Evolutionary conservation across 2,888 invertebrate species (phyloP).

Genomic region (Eueremaeus valkanovi): DNA sequence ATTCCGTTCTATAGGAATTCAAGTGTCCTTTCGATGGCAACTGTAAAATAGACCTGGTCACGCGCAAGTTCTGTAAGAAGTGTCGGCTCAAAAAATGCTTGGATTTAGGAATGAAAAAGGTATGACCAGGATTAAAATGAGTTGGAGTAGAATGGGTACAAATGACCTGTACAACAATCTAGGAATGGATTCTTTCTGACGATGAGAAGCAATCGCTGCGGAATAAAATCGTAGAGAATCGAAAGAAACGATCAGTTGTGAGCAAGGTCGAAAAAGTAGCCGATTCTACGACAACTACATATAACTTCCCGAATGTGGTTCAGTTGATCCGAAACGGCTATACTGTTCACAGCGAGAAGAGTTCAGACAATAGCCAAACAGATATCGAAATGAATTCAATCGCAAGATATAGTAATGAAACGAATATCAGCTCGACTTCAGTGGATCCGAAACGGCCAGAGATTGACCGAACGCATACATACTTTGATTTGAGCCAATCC

Average conservation of each 20-base stretch:
- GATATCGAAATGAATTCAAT: background rate
- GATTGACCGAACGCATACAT: background rate
- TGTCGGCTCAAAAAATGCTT: slow-evolving; percentile 92
- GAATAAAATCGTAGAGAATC: slow-evolving; percentile 71
- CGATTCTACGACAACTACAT: no score
- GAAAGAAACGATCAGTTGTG: slow-evolving; percentile 1
- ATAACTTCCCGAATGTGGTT: no score
- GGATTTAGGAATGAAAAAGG: slow-evolving; percentile 87
- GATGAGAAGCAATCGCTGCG: slow-evolving; percentile 82
- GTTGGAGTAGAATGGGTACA: background rate
- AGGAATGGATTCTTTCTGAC: slow-evolving; percentile 92
- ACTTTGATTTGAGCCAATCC: no score
- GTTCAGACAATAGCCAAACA: background rate
- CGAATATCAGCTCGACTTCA: background rate
- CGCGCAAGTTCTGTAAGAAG: slow-evolving; percentile 91
- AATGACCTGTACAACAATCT: background rate
- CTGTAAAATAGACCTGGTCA: slow-evolving; percentile 84
- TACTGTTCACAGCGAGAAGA: no score
- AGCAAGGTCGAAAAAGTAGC: background rate
- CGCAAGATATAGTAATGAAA: background rate
- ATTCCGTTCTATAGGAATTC: slow-evolving; percentile 61
- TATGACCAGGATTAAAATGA: background rate
- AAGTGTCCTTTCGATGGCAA: slow-evolving; percentile 87
- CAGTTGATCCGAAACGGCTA: no score
- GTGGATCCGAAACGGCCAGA: no score